Evolutionary conservation across 2,888 invertebrate species (phyloP).

Genomic region (Metellina segmentata): DNA sequence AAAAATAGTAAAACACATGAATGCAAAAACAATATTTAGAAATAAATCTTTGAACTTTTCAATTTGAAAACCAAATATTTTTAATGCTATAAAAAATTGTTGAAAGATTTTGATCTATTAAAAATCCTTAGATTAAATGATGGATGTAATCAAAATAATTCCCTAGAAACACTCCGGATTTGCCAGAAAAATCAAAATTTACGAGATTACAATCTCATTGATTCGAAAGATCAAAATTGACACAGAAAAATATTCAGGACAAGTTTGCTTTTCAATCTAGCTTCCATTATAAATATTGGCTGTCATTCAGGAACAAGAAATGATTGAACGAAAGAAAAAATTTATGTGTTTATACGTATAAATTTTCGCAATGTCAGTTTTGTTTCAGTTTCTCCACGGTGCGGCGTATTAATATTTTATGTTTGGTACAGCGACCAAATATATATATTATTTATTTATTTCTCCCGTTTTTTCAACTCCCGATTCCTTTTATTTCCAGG

Average conservation of each 20-base stretch:
- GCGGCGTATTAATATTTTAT: slow-evolving; percentile 63
- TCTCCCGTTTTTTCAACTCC: background rate
- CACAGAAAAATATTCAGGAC: background rate
- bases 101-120: too few relatives aligned
- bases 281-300: slow-evolving; percentile 9
- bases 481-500: background rate
- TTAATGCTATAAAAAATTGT: too few relatives aligned
- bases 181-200: background rate
- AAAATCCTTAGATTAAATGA: too few relatives aligned
- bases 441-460: slow-evolving; percentile 23
- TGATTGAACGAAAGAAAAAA: background rate
- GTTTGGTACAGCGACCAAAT: slow-evolving; percentile 43
- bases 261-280: slow-evolving; percentile 19
- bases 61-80: too few relatives aligned
- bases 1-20: too few relatives aligned
- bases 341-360: slow-evolving; percentile 46
- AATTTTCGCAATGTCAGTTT: slow-evolving; percentile 60
- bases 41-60: too few relatives aligned
- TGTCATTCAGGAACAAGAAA: slow-evolving; percentile 39
- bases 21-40: too few relatives aligned
- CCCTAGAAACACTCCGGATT: background rate
- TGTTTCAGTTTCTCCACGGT: slow-evolving; percentile 26
- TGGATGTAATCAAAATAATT: too few relatives aligned
- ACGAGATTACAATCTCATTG: background rate
- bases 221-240: background rate